Evolutionary conservation across 2,888 invertebrate species (phyloP).

Genomic region (Clepsis dumicolana): DNA sequence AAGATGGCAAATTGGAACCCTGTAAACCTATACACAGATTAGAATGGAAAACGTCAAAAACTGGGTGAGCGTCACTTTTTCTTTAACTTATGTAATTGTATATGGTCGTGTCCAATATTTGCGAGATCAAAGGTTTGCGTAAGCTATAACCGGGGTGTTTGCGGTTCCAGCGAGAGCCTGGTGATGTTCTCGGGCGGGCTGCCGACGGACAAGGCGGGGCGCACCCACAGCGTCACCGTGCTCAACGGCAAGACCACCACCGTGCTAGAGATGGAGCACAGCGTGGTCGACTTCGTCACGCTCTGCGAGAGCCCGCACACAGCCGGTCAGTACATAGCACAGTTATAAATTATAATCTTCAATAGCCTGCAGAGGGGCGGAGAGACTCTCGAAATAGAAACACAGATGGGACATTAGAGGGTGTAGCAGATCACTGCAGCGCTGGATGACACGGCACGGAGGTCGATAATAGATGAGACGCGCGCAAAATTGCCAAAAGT

Average conservation of each 20-base stretch:
- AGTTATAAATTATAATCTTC: background rate
- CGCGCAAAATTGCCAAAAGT: too few species aligned
- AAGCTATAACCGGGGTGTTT: background rate
- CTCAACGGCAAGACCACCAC: slow-evolving; percentile 98
- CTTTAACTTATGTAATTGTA: too few species aligned
- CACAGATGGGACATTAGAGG: too few species aligned
- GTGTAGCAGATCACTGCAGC: too few species aligned
- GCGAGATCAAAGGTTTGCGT: background rate
- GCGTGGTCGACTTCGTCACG: slow-evolving; percentile 98
- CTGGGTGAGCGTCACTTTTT: slow-evolving; percentile 87
- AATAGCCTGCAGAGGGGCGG: background rate
- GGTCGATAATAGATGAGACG: too few species aligned
- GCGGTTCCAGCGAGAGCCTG: slow-evolving; percentile 93
- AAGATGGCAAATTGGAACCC: slow-evolving; percentile 96
- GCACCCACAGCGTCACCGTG: slow-evolving; percentile 97
- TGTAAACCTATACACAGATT: slow-evolving; percentile 98
- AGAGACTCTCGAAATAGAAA: too few species aligned
- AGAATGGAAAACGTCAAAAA: slow-evolving; percentile 96
- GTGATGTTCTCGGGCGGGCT: slow-evolving; percentile 99
- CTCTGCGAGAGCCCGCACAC: slow-evolving; percentile 98
- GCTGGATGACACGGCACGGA: too few species aligned
- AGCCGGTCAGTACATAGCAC: slow-evolving; percentile 88
- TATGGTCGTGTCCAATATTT: background rate
- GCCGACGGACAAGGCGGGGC: slow-evolving; percentile 95
- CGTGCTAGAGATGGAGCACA: slow-evolving; percentile 99